These are phyloP conservation scores for Drosophila sechellia DNA, from an alignment of 1,140 invertebrate species.

Conservation along the genomic window DNA sequence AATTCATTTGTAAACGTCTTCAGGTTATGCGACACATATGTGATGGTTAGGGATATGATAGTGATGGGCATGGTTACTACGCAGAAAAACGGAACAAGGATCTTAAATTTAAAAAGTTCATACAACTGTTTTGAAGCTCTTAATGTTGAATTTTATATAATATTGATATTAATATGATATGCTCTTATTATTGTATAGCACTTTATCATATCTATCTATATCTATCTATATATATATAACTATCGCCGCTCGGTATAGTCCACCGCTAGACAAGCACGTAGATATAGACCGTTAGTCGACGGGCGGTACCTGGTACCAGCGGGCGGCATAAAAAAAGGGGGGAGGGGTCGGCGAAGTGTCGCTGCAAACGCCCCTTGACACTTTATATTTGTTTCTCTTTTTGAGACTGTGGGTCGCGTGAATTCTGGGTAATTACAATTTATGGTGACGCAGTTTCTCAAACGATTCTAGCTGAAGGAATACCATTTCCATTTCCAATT, in stretches of 20 bases:
- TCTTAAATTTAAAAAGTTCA: too few species aligned
- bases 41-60: conserved; percentile 10
- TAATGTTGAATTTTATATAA: too few species aligned
- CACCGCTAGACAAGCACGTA: neutral
- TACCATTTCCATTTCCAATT: conserved; percentile 25
- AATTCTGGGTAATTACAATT: conserved; percentile 78
- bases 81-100: too few species aligned
- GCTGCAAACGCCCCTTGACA: conserved; percentile 68
- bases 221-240: too few species aligned
- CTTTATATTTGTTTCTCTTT: conserved; percentile 10
- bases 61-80: neutral
- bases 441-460: conserved; percentile 60
- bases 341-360: conserved; percentile 36
- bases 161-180: too few species aligned
- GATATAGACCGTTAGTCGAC: conserved; percentile 10
- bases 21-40: conserved; percentile 71
- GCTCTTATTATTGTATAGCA: too few species aligned
- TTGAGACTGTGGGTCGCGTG: conserved; percentile 58
- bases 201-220: too few species aligned
- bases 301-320: conserved; percentile 56
- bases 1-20: conserved; percentile 58
- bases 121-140: too few species aligned
- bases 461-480: conserved; percentile 19
- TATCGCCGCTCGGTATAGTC: neutral
- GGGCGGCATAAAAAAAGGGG: conserved; percentile 28